Conservation (phyloP, 1,140 invertebrate species). For the Drosophila sp. region DNA sequence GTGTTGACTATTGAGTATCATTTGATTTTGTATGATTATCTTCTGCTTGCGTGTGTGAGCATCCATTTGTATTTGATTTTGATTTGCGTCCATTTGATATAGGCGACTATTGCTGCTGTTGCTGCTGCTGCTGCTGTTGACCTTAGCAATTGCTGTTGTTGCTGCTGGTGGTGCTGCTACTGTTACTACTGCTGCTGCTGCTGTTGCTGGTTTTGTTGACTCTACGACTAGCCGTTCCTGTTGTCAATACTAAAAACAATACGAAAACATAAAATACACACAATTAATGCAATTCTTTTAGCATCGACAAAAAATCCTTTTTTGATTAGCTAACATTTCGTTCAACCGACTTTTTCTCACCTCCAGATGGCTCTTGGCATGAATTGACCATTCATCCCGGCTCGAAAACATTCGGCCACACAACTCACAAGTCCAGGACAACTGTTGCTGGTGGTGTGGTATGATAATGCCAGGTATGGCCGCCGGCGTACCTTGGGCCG, state of each 20-base stretch:
- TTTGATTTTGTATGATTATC: conserved; percentile 82
- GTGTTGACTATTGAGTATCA: conserved; percentile 78
- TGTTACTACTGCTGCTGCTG: conserved; percentile 44
- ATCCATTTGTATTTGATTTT: conserved; percentile 69
- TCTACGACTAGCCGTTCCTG: conserved; percentile 82
- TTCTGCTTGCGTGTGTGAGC: conserved; percentile 73
- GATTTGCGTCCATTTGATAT: conserved; percentile 74
- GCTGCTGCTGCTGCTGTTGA: conserved; percentile 34
- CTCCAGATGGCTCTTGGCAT: conserved; percentile 88
- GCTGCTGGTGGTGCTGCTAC: conserved; percentile 15
- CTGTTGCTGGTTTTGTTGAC: conserved; percentile 67
- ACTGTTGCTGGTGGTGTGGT: conserved; percentile 83
- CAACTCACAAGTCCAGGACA: conserved; percentile 88
- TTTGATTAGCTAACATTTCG: neutral
- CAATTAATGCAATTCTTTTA: no score
- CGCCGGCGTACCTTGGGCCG: conserved; percentile 69
- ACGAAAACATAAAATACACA: no score
- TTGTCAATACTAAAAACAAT: conserved; percentile 77
- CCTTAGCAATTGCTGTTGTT: conserved; percentile 52
- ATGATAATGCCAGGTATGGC: conserved; percentile 82
- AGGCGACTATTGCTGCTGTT: conserved; percentile 60
- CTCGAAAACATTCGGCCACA: conserved; percentile 88
- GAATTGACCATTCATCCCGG: conserved; percentile 89
- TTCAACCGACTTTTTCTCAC: conserved; percentile 82
- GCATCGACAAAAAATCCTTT: no score